Evolutionary conservation across 2,888 invertebrate genomes (phyloP).

Genomic region (Calameuta idolon): DNA sequence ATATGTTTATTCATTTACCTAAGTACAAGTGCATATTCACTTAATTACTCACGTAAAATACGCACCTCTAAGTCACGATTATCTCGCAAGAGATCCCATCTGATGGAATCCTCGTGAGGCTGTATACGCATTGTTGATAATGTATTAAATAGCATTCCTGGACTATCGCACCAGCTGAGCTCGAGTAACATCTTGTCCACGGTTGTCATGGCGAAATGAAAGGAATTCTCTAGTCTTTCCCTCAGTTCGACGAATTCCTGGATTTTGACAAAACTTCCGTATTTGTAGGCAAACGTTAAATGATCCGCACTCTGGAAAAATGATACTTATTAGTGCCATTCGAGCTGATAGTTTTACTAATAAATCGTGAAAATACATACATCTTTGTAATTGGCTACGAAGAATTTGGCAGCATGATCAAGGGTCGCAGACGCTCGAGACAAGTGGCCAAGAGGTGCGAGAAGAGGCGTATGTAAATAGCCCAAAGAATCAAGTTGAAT

Average conservation of each 20-base stretch:
- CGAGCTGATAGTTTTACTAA: not conserved
- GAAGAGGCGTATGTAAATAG: conserved; percentile 82
- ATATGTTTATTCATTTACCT: not conserved
- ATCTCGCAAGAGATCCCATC: conserved; percentile 57
- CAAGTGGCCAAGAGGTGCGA: conserved; percentile 80
- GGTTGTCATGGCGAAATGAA: conserved; percentile 78
- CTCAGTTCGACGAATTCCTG: conserved; percentile 90
- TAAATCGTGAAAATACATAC: conserved; percentile 69
- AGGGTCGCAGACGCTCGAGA: conserved; percentile 77
- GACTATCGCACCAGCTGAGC: conserved; percentile 66
- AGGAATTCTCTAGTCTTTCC: conserved; percentile 83
- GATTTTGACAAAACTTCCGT: conserved; percentile 93
- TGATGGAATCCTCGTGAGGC: conserved; percentile 54
- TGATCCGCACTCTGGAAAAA: conserved; percentile 84
- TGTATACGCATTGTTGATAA: conserved; percentile 57
- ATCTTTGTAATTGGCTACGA: conserved; percentile 89
- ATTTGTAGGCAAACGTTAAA: conserved; percentile 92
- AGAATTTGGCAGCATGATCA: conserved; percentile 85
- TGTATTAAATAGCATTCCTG: conserved; percentile 45
- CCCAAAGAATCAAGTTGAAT: conserved; percentile 93
- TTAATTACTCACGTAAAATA: conserved; percentile 6
- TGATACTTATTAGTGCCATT: not conserved
- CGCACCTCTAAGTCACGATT: conserved; percentile 62
- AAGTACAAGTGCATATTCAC: not conserved
- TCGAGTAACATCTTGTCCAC: conserved; percentile 79